phyloP scores from a whole-genome alignment of 2,888 invertebrate species.

The Orchesellides sinensis region DNA sequence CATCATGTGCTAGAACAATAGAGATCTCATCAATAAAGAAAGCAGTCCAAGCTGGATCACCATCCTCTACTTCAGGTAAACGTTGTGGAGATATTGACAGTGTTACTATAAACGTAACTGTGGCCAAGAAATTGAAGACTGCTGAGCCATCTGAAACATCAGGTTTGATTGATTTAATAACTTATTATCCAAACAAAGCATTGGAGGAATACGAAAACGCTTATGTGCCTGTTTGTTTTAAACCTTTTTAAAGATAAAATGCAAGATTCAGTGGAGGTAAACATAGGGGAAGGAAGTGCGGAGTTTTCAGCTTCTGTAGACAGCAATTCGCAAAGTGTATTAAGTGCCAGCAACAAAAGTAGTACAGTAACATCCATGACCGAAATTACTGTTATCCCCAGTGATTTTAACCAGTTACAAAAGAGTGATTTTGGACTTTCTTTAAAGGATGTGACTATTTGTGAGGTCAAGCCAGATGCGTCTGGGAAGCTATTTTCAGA shows the following conservation, averaged over 20 bases:
- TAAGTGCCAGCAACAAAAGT: background rate
- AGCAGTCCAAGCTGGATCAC: constrained; percentile 39
- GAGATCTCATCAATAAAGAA: constrained; percentile 64
- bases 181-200: too few species aligned
- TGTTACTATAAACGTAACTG: constrained; percentile 16
- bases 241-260: too few species aligned
- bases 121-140: constrained; percentile 57
- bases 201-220: too few species aligned
- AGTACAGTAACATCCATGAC: background rate
- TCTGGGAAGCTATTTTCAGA: constrained; percentile 39
- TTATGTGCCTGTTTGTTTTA: too few species aligned
- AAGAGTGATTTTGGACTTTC: constrained; percentile 56
- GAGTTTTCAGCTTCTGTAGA: too few species aligned
- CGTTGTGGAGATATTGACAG: constrained; percentile 41
- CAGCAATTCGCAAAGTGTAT: too few species aligned
- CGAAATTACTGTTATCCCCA: constrained; percentile 29
- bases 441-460: constrained; percentile 60
- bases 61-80: constrained; percentile 41
- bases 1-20: constrained; percentile 69
- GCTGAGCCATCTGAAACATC: constrained; percentile 17
- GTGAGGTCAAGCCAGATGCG: constrained; percentile 47
- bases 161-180: too few species aligned
- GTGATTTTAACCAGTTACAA: constrained; percentile 47
- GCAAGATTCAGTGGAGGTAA: too few species aligned
- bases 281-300: too few species aligned